These are phyloP conservation scores for Trochalopteron elliotii DNA, from an alignment of 2,113 vertebrate genomes.

Conservation along the genomic window DNA sequence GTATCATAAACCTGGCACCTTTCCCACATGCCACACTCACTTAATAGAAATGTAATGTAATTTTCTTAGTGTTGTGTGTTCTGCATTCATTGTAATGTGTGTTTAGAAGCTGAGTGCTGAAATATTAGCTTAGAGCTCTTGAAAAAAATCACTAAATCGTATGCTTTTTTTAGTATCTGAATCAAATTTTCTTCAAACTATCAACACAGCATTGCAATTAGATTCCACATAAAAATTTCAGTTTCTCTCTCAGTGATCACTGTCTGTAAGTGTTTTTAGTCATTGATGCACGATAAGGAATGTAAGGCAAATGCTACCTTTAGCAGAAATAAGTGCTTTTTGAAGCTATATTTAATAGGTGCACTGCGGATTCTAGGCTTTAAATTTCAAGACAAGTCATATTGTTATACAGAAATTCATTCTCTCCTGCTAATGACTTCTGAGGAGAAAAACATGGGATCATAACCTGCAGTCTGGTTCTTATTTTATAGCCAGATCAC, in stretches of 20 bases:
- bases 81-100: not conserved
- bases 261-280: not conserved
- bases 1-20: not conserved
- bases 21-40: not conserved
- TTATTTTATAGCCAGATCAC: not conserved
- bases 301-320: not conserved
- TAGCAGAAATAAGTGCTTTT: not conserved
- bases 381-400: not conserved
- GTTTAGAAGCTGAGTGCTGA: not conserved
- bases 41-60: not conserved
- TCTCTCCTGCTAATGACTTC: not conserved
- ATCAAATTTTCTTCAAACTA: not conserved
- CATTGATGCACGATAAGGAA: not conserved
- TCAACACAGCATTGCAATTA: not conserved
- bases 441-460: not conserved
- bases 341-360: not conserved
- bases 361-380: not conserved
- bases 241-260: not conserved
- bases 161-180: not conserved
- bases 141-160: not conserved
- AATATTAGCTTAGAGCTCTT: not conserved
- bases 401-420: not conserved
- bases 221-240: not conserved
- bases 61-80: not conserved
- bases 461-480: not conserved